A percentile compares a stretch with the other conserved stretches of the same genome.
These are phyloP conservation scores for Drosophila austrosaltans DNA, from an alignment of 2,888 invertebrate genomes.

Conservation along the genomic window DNA sequence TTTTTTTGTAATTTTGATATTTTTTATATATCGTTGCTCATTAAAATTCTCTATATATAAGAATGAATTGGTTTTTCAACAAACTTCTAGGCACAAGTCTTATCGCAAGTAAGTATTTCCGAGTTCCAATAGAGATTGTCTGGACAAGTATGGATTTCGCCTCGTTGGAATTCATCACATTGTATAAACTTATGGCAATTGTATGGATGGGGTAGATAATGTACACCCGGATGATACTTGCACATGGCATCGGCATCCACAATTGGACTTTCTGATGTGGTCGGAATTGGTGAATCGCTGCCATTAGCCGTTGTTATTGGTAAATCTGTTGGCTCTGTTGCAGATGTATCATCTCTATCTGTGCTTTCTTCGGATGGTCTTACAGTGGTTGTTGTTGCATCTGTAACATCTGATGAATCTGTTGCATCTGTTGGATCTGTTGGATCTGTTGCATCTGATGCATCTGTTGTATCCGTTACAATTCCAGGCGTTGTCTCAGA, in stretches of 20 bases:
- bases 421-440: not conserved
- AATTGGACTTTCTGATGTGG: constrained; percentile 31
- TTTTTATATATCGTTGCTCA: constrained; percentile 11
- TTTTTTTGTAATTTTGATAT: constrained; percentile 2
- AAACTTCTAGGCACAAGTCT: constrained; percentile 41
- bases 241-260: constrained; percentile 48
- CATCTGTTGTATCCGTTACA: not conserved
- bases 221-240: constrained; percentile 40
- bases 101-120: constrained; percentile 43
- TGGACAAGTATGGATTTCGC: constrained; percentile 60
- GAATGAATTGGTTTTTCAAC: not conserved
- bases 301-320: not conserved
- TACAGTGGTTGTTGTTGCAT: not conserved
- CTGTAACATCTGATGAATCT: not conserved
- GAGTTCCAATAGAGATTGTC: constrained; percentile 61
- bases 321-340: not conserved
- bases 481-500: not conserved
- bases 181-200: constrained; percentile 69
- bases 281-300: not conserved
- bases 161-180: constrained; percentile 48
- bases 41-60: not conserved
- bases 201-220: constrained; percentile 61
- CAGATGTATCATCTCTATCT: too few species aligned
- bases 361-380: not conserved
- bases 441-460: not conserved